Evolutionary conservation across 1,140 invertebrate species (phyloP), one percentile per base, ranked within the genome.

Genomic region (Lanistes nyassanus): DNA sequence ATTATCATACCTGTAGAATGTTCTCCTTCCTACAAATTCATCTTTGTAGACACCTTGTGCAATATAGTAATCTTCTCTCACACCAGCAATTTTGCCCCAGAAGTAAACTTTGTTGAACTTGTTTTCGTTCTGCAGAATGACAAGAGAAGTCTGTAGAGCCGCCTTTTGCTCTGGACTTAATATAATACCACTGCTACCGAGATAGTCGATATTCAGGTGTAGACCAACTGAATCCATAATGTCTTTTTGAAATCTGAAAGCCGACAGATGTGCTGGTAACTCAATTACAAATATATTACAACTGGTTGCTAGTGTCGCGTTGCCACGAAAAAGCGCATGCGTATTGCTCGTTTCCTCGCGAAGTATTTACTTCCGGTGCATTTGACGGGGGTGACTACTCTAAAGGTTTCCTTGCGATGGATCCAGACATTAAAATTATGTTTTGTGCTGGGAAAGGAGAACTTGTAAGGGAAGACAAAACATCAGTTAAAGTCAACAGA

Each of bases 81-180:
- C 81, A 66, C 89, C 89, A 29, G 85, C 69, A 60, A 90, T 89
- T 82, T 88, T 89, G 7, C 89, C 89, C 89, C 89, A 90, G 70
- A 89, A 88, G 76, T 89, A 88, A 75, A 90, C 84, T 80, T 81
- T 83, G 69, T 84, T 77, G 79, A 90, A 90, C 77, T 89, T 90
- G 78, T 89, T 85, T 78, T 88, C 83, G 76, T 85, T 86, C 78
- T 88, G 83, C 36, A 89, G 70, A 79, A 90, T 89, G 11, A 84
- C 79, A 19, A 90, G 76, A 16, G 89, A 90, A 42, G 87, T 89
- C 76, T 89, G 86, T 51, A 90, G 79, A 71, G 85, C 84, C 47
- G 89, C 85, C 74, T 87, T 89, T 74, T 88, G 85, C 80, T 90
- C 88, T 34, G 87, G 82, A 71, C 84, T 87, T 2, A 89, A 78